phyloP scores from a whole-genome alignment of 2,888 invertebrate species.

The Gibbula magus region DNA sequence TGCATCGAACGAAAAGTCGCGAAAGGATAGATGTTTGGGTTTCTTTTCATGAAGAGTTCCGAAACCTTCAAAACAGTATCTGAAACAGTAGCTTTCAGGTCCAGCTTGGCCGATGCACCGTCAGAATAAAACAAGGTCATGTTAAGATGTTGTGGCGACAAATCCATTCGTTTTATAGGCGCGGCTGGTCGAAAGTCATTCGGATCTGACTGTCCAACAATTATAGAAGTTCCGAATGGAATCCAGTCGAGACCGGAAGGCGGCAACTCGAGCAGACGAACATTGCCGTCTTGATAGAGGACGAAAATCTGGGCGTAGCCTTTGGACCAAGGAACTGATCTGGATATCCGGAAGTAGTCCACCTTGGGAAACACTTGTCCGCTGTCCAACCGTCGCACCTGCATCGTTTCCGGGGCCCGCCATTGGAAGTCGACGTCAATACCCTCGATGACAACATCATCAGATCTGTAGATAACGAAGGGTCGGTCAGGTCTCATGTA shows the following conservation, averaged over 20 bases:
- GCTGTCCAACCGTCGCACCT: conserved; percentile 40
- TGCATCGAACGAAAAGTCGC: conserved; percentile 60
- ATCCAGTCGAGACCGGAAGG: conserved; percentile 61
- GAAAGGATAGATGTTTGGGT: conserved; percentile 49
- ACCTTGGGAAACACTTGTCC: conserved; percentile 11
- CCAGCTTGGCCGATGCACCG: conserved; percentile 47
- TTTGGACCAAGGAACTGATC: conserved; percentile 52
- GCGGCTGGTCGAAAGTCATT: conserved; percentile 54
- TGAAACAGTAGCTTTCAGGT: conserved; percentile 39
- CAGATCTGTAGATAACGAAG: conserved; percentile 44
- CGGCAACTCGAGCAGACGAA: conserved; percentile 54
- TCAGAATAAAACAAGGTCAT: conserved; percentile 53
- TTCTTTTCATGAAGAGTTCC: conserved; percentile 40
- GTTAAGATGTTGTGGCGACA: conserved; percentile 39
- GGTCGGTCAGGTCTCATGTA: conserved; percentile 50
- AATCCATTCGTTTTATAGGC: conserved; percentile 47
- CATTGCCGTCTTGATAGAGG: conserved; percentile 60
- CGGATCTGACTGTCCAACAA: conserved; percentile 56
- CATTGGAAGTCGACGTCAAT: conserved; percentile 60
- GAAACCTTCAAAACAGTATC: conserved; percentile 51
- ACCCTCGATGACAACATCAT: conserved; percentile 52
- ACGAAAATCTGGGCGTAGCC: conserved; percentile 60
- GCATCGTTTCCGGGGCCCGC: conserved; percentile 56
- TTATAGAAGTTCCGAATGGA: conserved; percentile 61
- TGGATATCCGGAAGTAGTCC: conserved; percentile 51